Evolutionary conservation across 2,797 vertebrate genomes (phyloP).

Genomic region (Acipenser ruthenus): DNA sequence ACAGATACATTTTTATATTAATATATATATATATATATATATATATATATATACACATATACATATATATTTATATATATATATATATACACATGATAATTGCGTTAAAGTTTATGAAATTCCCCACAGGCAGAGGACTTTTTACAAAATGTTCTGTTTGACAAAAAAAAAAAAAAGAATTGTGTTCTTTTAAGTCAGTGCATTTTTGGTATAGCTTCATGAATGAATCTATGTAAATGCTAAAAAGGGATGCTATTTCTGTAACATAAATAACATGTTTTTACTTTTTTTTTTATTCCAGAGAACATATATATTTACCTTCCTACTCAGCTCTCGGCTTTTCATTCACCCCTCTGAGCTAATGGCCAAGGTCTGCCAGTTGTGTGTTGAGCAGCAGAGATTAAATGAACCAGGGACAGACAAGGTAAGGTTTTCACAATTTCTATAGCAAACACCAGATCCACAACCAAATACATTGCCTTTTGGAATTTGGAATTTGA

Average conservation of each 20-base stretch:
- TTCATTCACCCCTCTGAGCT: conserved; percentile 83
- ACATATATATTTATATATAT: no score
- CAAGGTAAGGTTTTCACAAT: conserved; percentile 59
- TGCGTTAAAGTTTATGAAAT: no score
- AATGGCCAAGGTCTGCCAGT: conserved; percentile 81
- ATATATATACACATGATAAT: no score
- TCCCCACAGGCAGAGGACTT: no score
- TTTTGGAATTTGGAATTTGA: background rate
- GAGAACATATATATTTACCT: conserved; percentile 92
- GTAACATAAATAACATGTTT: background rate
- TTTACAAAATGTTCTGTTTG: conserved; percentile 11
- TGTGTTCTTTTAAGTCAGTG: background rate
- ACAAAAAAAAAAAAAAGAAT: conserved; percentile 6
- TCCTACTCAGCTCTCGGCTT: conserved; percentile 85
- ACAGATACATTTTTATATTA: no score
- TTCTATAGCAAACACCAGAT: no score
- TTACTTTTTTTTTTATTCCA: conserved; percentile 35
- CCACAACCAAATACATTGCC: background rate
- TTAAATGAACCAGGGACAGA: conserved; percentile 68
- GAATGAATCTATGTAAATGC: background rate
- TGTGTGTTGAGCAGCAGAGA: conserved; percentile 77
- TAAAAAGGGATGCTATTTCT: background rate
- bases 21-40: no score
- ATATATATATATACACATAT: no score
- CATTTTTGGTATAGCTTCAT: no score